Base-by-base conservation (phyloP, 2,113 vertebrate genomes). In the Gavia stellata region DNA sequence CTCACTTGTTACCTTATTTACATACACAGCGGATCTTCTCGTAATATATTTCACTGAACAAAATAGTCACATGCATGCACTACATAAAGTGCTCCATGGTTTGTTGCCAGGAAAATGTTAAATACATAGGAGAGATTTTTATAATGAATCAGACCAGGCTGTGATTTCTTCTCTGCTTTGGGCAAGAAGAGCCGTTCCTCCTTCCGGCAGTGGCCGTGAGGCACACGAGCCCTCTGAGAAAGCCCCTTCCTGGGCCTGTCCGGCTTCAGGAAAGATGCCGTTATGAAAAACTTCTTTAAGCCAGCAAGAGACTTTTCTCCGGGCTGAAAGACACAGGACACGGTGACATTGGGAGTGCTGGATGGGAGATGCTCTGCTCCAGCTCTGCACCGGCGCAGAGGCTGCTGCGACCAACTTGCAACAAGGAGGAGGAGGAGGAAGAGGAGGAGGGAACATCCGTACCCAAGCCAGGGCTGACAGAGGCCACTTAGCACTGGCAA, bases 301-400 rank as follows among this genome's bases (percentile, higher is more conserved):
- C 12, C 36, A 62, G 11, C 24, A 10, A 42, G 12, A 28, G 31
- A 23, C 10, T 29, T 13, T 14, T 11, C 40, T 62, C 53, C 31
- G 61, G 14, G 36, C 81, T 50, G 28, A 25, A 19, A 14, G 3
- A 11, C 4, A 8, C 2, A 2, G 33, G 24, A 62, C 55, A 13
- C 0, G 2, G 45, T 19, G 50, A 45, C 2, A 2, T 0, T 34
- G 11, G 38, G 44, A 93, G 12, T 0, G 6, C 33, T 18, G 62
- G 28, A 4, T 2, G 1, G 49, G 63, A 61, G 50, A 33, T 7
- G 15, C 34, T 63, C 31, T 52, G 62, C 49, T 47, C 77, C 61
- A 62, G 12, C 31, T 12, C 50, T 2, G 17, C 28, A 15, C 50
- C 2, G 0, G 33, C 1, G 1, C 25, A 36, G 47, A 36, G 1